Evolutionary conservation across 2,113 vertebrate genomes (phyloP).

Genomic region (Cygnus buccinator): DNA sequence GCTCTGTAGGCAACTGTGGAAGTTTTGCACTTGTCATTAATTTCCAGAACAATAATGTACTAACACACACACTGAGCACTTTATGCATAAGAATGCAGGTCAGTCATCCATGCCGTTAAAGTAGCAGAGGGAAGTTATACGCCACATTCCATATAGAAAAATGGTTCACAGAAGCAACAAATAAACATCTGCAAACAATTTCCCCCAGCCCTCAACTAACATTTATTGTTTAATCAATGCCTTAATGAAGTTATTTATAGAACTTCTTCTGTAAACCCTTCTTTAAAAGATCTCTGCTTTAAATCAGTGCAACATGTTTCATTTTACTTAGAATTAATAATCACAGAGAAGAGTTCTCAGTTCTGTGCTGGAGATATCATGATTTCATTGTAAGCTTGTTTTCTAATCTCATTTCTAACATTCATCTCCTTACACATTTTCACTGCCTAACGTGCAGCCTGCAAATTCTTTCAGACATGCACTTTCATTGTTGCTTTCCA

Average conservation of each 20-base stretch:
- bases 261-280: not conserved
- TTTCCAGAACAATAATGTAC: rapidly evolving
- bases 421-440: not conserved
- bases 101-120: not conserved
- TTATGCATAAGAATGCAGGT: not conserved
- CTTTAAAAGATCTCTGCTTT: not conserved
- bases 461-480: not conserved
- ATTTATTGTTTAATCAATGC: not conserved
- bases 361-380: not conserved
- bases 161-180: not conserved
- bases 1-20: not conserved
- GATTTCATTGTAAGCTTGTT: not conserved
- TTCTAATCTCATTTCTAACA: not conserved
- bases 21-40: not conserved
- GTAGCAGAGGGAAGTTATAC: not conserved
- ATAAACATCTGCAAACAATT: not conserved
- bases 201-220: not conserved
- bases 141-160: not conserved
- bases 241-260: not conserved
- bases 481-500: not conserved
- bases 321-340: not conserved
- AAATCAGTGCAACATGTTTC: not conserved
- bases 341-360: not conserved
- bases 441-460: not conserved
- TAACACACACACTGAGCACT: too few relatives aligned